Conservation (phyloP, 2,113 vertebrate species). For the Xerus inauris region DNA sequence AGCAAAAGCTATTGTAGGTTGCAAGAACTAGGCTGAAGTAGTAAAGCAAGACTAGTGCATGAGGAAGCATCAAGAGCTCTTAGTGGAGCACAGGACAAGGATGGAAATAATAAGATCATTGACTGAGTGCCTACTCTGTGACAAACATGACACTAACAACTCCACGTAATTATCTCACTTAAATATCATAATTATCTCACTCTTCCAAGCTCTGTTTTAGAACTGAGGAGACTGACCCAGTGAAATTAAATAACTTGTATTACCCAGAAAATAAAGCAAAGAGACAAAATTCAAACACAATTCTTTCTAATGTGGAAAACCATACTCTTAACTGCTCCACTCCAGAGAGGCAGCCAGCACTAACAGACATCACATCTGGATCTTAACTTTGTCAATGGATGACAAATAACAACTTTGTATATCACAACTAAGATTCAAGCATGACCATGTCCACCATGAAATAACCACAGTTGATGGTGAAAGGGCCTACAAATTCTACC, state of each 20-base stretch:
- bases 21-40: background rate
- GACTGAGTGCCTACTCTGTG: background rate
- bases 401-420: background rate
- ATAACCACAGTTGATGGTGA: background rate
- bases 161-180: background rate
- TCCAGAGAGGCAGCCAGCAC: background rate
- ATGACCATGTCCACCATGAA: background rate
- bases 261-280: background rate
- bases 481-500: background rate
- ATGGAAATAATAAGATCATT: background rate
- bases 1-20: too few relatives aligned
- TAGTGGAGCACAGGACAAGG: background rate
- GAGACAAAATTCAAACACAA: background rate
- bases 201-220: background rate
- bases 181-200: too few relatives aligned
- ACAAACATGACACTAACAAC: background rate
- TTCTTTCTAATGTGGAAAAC: background rate
- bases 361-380: background rate
- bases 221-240: background rate
- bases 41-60: background rate
- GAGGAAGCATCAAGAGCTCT: background rate
- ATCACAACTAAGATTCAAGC: background rate
- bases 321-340: background rate
- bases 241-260: background rate
- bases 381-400: background rate